These are phyloP conservation scores for Byasa hedistus DNA, from an alignment of 2,888 invertebrate genomes.

Conservation along the genomic window DNA sequence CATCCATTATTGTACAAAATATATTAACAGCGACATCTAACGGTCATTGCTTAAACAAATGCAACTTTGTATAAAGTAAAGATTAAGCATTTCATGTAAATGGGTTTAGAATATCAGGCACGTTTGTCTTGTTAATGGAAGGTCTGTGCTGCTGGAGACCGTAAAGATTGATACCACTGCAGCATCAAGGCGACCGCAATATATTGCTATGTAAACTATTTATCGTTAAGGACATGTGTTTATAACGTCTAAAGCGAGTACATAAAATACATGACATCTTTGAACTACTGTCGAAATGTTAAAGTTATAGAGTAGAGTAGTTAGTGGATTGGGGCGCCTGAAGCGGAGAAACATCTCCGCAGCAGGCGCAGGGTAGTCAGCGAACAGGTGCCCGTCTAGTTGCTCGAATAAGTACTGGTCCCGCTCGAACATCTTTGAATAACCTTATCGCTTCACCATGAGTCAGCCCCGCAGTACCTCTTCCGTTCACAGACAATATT, in stretches of 20 bases:
- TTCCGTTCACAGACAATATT: slow-evolving; percentile 89
- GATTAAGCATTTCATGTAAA: background rate
- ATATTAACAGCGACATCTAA: slow-evolving; percentile 7
- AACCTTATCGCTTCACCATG: slow-evolving; percentile 89
- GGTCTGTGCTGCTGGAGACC: background rate
- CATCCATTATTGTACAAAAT: background rate
- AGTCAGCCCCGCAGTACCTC: slow-evolving; percentile 86
- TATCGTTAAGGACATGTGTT: background rate
- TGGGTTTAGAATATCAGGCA: background rate
- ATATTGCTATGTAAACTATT: background rate
- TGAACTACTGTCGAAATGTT: background rate
- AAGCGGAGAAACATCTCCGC: slow-evolving; percentile 52
- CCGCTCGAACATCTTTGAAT: slow-evolving; percentile 88
- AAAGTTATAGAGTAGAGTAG: slow-evolving; percentile 59
- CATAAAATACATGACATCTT: slow-evolving; percentile 9
- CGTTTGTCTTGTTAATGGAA: background rate
- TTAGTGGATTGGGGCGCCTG: slow-evolving; percentile 59
- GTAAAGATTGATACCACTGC: background rate
- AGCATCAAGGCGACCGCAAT: background rate
- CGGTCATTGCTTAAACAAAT: slow-evolving; percentile 2
- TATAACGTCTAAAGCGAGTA: background rate
- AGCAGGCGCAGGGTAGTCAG: slow-evolving; percentile 79
- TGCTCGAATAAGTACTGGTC: slow-evolving; percentile 86
- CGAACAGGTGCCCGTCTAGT: slow-evolving; percentile 77
- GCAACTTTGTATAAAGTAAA: background rate